Percentiles rank a stretch among this genome's conserved stretches.
phyloP scores from a whole-genome alignment of 2,888 invertebrate genomes.

The Sericinus montela region DNA sequence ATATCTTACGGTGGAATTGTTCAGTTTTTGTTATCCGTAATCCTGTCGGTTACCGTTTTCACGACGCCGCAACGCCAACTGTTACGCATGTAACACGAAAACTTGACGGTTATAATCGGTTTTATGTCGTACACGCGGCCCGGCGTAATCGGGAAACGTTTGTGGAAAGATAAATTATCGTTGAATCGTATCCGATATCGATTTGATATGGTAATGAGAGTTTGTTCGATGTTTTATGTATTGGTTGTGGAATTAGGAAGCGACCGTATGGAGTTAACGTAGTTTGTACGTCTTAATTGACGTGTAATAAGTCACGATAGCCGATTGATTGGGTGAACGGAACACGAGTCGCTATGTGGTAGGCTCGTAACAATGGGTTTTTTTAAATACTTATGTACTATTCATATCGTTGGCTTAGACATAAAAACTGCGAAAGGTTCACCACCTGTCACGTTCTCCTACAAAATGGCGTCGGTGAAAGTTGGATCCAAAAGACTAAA shows the following conservation, averaged over 20 bases:
- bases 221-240: not conserved
- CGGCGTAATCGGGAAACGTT: slow-evolving; percentile 5
- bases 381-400: no score
- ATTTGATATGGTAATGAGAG: not conserved
- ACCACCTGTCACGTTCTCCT: no score
- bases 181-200: not conserved
- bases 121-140: not conserved
- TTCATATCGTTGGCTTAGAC: no score
- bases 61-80: slow-evolving; percentile 4
- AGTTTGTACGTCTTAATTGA: not conserved
- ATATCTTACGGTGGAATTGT: not conserved
- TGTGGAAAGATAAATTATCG: not conserved
- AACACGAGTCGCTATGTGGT: no score
- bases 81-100: slow-evolving; percentile 3
- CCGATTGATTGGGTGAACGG: no score
- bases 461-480: no score
- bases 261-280: not conserved
- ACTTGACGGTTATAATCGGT: slow-evolving; percentile 16
- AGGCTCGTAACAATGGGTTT: no score
- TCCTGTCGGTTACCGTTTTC: slow-evolving; percentile 8
- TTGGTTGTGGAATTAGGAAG: not conserved
- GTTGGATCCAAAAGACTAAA: no score
- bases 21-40: not conserved
- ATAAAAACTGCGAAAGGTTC: no score
- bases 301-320: no score